Base-by-base conservation (phyloP, 64 coral and sea anemone genomes). In the Montipora capricornis region DNA sequence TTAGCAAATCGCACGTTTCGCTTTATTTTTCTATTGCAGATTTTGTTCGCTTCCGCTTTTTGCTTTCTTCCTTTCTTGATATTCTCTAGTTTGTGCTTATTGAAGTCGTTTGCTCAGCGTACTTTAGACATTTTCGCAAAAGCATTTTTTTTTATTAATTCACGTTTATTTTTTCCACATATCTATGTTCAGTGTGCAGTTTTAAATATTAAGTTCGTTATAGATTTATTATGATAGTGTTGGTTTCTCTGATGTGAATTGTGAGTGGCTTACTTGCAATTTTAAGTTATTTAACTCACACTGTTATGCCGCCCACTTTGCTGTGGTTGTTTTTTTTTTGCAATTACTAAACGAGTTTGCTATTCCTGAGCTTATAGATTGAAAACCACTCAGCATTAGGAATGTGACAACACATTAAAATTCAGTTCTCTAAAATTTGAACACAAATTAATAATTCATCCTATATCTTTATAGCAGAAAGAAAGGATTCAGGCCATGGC, bases 41-140 rank as follows among this genome's bases (percentile, higher is more conserved):
- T 71, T 71, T 71, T 71, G 68, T 71, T 71, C 6, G 11, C 68
- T 71, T 71, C 68, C 68, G 6, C 68, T 71, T 3, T 71, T 71
- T 71, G 68, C 68, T 71, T 71, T 71, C 16, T 71, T 71, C 68
- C 68, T 71, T 71, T 71, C 68, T 71, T 71, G 68, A 71, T 71
- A 71, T 71, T 2, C 68, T 71, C 68, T 71, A 71, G 68, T 71
- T 71, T 71, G 68, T 71, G 68, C 68, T 71, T 64, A 64, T 64
- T 64, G 60, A 64, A 64, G 60, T 64, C 60, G 60, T 64, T 64
- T 64, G 60, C 60, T 64, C 16, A 64, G 60, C 60, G 60, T 64
- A 15, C 60, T 64, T 64, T 64, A 64, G 60, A 64, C 22, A 22
- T 22, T 22, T 22, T 22, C 22, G 22, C 22, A 22, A 22, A 22